A percentile compares a stretch with the other conserved stretches of the same genome.
Evolutionary conservation across 2,797 vertebrate species (phyloP).

Genomic region (Eidolon dupreanum): DNA sequence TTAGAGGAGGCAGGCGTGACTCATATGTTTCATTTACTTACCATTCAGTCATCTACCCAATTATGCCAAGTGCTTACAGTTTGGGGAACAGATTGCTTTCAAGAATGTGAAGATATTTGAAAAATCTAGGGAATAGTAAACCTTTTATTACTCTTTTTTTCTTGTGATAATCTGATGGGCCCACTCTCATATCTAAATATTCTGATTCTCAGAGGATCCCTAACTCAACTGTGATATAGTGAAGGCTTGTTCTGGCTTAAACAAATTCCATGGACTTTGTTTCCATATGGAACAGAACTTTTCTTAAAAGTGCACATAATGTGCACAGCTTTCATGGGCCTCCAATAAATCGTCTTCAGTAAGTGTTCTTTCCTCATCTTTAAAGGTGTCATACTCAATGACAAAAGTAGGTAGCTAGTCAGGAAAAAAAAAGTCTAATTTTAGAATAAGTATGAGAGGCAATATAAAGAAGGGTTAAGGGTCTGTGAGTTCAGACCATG

Average conservation of each 20-base stretch:
- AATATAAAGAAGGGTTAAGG: background rate
- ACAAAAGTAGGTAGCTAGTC: background rate
- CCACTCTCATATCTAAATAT: background rate
- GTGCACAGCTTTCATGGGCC: background rate
- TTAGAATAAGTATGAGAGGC: background rate
- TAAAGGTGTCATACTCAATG: constrained; percentile 1
- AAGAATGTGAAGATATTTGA: constrained; percentile 36
- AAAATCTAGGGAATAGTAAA: constrained; percentile 41
- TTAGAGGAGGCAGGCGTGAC: background rate
- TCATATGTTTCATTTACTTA: background rate
- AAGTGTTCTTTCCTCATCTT: background rate
- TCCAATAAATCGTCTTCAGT: background rate
- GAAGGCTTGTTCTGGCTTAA: background rate
- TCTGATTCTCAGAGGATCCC: constrained; percentile 37
- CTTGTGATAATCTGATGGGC: constrained; percentile 23
- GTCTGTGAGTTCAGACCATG: background rate
- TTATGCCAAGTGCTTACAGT: background rate
- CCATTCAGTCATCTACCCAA: background rate
- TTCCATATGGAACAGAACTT: background rate
- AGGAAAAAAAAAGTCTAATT: background rate
- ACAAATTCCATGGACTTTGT: background rate
- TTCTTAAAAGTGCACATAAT: background rate
- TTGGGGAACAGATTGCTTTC: constrained; percentile 43
- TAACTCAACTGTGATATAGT: constrained; percentile 36
- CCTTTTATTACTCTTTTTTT: background rate